A percentile compares a stretch with the other conserved stretches of the same genome.
These are phyloP conservation scores for Scaptodrosophila lebanonensis DNA, from an alignment of 1,140 invertebrate species.

Conservation along the genomic window DNA sequence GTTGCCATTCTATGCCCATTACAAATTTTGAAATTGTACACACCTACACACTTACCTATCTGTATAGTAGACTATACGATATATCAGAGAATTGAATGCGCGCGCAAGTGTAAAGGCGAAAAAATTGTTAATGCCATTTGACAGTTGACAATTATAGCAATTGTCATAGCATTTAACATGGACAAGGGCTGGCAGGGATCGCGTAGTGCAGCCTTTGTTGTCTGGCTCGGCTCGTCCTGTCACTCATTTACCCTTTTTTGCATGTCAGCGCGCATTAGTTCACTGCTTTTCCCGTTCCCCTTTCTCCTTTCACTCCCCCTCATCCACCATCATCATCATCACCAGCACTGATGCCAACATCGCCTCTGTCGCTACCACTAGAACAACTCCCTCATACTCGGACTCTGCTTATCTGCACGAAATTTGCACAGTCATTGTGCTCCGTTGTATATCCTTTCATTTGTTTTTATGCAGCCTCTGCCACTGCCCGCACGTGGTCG, in stretches of 20 bases:
- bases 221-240: conserved; percentile 39
- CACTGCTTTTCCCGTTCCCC: conserved; percentile 23
- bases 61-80: no score
- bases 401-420: conserved; percentile 70
- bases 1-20: conserved; percentile 17
- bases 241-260: conserved; percentile 73
- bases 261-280: conserved; percentile 72
- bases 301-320: no score
- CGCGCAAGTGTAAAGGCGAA: conserved; percentile 53
- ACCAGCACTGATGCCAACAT: no score
- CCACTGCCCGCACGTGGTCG: conserved; percentile 1
- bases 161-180: conserved; percentile 73
- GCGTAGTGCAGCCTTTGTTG: conserved; percentile 27
- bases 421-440: conserved; percentile 71
- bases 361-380: no score
- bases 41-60: conserved; percentile 69
- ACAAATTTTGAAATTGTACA: no score
- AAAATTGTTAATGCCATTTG: conserved; percentile 74
- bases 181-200: background rate
- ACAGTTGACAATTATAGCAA: conserved; percentile 76
- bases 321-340: no score
- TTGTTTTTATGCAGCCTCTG: conserved; percentile 9
- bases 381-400: no score
- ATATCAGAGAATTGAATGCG: conserved; percentile 64
- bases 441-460: conserved; percentile 30